These are phyloP conservation scores for Sciurus vulgaris DNA, from an alignment of 2,797 vertebrate genomes.

Conservation along the genomic window DNA sequence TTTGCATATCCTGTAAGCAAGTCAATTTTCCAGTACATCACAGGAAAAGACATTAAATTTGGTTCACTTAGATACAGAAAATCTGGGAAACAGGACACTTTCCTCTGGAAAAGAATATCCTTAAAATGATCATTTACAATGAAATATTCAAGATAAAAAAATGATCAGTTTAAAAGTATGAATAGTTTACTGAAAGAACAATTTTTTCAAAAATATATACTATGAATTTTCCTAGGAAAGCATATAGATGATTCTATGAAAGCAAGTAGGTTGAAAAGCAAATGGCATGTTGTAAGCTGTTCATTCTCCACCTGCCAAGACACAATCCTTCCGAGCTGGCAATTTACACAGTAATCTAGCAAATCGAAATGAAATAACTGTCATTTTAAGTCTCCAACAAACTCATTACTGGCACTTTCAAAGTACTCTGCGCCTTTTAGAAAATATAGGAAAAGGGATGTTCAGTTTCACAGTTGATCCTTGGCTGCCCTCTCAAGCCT, in stretches of 20 bases:
- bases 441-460: slow-evolving; percentile 53
- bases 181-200: slow-evolving; percentile 22
- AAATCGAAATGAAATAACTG: slow-evolving; percentile 79
- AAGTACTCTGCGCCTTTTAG: slow-evolving; percentile 54
- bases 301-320: slow-evolving; percentile 69
- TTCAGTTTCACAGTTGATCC: slow-evolving; percentile 25
- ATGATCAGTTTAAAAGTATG: slow-evolving; percentile 51
- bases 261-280: slow-evolving; percentile 44
- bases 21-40: slow-evolving; percentile 29
- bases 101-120: neutral
- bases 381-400: slow-evolving; percentile 72
- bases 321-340: slow-evolving; percentile 54
- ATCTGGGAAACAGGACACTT: neutral
- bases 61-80: slow-evolving; percentile 39
- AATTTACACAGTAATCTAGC: slow-evolving; percentile 73
- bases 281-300: slow-evolving; percentile 43
- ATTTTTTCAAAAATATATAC: slow-evolving; percentile 63
- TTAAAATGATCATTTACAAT: slow-evolving; percentile 18
- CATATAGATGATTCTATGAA: slow-evolving; percentile 39
- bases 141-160: slow-evolving; percentile 53
- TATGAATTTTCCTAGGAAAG: neutral
- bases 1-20: neutral
- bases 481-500: slow-evolving; percentile 38
- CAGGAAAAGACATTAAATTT: slow-evolving; percentile 12
- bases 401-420: slow-evolving; percentile 68